A percentile compares a stretch with the other conserved stretches of the same genome.
These are phyloP conservation scores for Leuciscus idus DNA, from an alignment of 2,113 vertebrate species.

Conservation along the genomic window DNA sequence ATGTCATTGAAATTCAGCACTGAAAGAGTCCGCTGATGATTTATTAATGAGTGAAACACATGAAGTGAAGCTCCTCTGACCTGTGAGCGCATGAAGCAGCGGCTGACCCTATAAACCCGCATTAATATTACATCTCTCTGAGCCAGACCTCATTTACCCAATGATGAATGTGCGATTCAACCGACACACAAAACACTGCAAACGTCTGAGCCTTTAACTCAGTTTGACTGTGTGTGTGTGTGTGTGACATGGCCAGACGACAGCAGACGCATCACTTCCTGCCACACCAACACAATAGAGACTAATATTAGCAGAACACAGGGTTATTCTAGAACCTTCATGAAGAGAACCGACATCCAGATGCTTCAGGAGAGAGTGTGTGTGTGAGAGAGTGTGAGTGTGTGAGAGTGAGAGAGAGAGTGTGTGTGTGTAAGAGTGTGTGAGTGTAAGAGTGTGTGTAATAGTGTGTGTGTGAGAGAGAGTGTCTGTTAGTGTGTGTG, in stretches of 20 bases:
- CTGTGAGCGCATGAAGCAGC: not conserved
- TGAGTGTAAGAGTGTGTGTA: too few relatives aligned
- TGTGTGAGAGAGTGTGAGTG: too few relatives aligned
- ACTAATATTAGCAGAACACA: slow-evolving; percentile 7
- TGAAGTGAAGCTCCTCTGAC: not conserved
- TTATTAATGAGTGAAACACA: not conserved
- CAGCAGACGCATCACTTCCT: slow-evolving; percentile 3
- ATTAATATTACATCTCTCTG: not conserved
- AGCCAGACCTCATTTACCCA: not conserved
- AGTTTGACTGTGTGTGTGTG: not conserved
- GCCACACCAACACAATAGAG: slow-evolving; percentile 12
- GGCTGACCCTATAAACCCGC: not conserved
- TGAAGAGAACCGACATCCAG: too few relatives aligned
- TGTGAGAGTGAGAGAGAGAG: too few relatives aligned
- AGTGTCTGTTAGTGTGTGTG: too few relatives aligned
- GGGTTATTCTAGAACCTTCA: not conserved
- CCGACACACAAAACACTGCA: too few relatives aligned
- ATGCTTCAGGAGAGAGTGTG: too few relatives aligned
- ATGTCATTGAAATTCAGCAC: not conserved
- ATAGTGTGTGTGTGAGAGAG: too few relatives aligned
- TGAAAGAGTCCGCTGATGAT: not conserved
- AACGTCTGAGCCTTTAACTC: not conserved
- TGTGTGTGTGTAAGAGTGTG: too few relatives aligned
- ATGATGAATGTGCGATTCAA: not conserved
- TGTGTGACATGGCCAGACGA: not conserved